These are phyloP conservation scores for Sebastes iracundus DNA, from an alignment of 2,797 vertebrate genomes.

Conservation along the genomic window DNA sequence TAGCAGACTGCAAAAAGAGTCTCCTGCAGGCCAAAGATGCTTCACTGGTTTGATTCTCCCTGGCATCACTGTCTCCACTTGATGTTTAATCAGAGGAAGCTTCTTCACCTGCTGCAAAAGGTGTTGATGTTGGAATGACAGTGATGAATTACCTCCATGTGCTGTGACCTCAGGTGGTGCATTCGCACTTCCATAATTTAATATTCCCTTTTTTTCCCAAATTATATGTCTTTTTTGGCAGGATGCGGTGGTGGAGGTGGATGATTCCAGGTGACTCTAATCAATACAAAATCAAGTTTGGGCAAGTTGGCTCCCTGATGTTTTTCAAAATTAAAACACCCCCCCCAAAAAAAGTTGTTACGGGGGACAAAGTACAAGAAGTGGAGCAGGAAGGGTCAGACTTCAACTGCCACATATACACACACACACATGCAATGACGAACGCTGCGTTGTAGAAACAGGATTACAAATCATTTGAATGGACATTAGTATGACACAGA, in stretches of 20 bases:
- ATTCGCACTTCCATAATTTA: slow-evolving; percentile 53
- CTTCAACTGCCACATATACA: background rate
- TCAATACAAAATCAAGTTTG: slow-evolving; percentile 51
- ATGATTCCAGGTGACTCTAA: slow-evolving; percentile 46
- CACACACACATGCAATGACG: background rate
- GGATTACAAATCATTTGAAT: slow-evolving; percentile 31
- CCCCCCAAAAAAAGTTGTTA: background rate
- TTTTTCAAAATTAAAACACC: slow-evolving; percentile 3
- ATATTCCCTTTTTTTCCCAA: slow-evolving; percentile 42
- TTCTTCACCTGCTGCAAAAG: slow-evolving; percentile 58
- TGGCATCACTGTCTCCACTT: slow-evolving; percentile 49
- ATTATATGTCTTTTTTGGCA: slow-evolving; percentile 52
- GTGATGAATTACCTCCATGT: slow-evolving; percentile 61
- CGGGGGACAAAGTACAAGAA: background rate
- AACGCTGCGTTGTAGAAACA: background rate
- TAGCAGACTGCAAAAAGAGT: slow-evolving; percentile 6
- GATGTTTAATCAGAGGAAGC: slow-evolving; percentile 68
- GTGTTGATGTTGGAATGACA: slow-evolving; percentile 67
- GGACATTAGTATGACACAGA: background rate
- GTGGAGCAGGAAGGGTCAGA: background rate
- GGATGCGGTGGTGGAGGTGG: background rate
- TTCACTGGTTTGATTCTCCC: slow-evolving; percentile 44
- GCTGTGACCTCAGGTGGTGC: slow-evolving; percentile 56
- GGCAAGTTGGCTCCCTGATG: background rate
- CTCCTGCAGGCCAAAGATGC: slow-evolving; percentile 42